Evolutionary conservation across 2,113 vertebrate genomes (phyloP).

Genomic region (Oriolus oriolus): DNA sequence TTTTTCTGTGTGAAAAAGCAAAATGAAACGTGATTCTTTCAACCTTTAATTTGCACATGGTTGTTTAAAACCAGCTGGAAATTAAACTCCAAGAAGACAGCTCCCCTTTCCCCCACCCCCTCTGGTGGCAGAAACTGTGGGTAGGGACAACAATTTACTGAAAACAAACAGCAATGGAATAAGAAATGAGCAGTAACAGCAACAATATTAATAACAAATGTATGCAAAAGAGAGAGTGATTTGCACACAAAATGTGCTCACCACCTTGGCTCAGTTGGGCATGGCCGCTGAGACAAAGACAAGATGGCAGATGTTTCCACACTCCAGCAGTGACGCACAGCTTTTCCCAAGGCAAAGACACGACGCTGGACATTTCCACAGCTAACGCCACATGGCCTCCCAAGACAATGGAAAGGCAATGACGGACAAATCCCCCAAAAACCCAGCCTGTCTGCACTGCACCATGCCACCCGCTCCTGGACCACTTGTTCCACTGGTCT

Average conservation of each 20-base stretch:
- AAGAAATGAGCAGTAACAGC: neutral
- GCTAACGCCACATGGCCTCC: too few relatives aligned
- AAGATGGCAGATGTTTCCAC: neutral
- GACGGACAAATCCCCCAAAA: neutral
- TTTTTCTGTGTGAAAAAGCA: neutral
- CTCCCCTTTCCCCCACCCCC: neutral
- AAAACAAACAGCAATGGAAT: neutral
- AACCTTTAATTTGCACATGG: neutral
- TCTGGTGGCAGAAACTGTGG: neutral
- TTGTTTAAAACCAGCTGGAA: neutral
- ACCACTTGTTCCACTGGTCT: neutral
- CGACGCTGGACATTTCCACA: neutral
- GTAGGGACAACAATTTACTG: neutral
- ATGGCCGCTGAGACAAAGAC: accelerated
- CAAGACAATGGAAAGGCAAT: accelerated
- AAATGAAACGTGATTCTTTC: neutral
- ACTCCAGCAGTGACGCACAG: neutral
- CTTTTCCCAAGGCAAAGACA: neutral
- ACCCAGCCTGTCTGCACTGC: accelerated
- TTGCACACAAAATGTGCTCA: neutral
- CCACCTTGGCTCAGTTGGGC: neutral
- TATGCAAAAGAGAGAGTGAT: neutral
- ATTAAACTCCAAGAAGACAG: neutral
- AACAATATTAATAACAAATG: neutral
- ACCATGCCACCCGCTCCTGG: accelerated